Evolutionary conservation across 2,888 invertebrate species (phyloP).

Genomic region (Pandemis corylana): DNA sequence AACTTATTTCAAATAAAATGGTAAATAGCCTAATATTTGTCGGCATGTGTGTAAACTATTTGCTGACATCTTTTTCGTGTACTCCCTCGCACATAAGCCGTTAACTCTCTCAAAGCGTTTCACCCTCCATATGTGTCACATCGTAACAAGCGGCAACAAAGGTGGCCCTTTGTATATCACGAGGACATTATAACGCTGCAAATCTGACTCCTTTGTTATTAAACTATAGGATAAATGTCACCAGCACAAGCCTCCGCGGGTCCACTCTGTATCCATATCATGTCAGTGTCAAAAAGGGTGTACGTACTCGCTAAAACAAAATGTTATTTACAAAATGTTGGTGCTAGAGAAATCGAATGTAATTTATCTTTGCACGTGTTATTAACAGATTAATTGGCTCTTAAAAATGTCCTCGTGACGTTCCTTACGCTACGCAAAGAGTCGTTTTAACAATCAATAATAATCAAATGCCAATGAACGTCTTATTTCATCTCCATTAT

Average conservation of each 20-base stretch:
- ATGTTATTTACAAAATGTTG: slow-evolving; percentile 5
- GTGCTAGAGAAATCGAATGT: neutral
- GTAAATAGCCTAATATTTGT: neutral
- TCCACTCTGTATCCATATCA: slow-evolving; percentile 35
- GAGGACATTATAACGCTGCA: slow-evolving; percentile 65
- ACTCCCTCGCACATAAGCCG: slow-evolving; percentile 13
- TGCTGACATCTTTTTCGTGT: slow-evolving; percentile 8
- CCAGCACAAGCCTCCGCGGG: slow-evolving; percentile 52
- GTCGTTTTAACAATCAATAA: too few relatives aligned
- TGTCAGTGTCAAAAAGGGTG: slow-evolving; percentile 32
- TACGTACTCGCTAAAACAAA: slow-evolving; percentile 42
- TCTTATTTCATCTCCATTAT: too few relatives aligned
- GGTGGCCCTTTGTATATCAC: slow-evolving; percentile 57
- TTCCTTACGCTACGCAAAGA: neutral
- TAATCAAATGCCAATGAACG: too few relatives aligned
- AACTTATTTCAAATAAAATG: too few relatives aligned
- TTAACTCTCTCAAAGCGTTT: slow-evolving; percentile 51
- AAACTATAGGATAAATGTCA: slow-evolving; percentile 75
- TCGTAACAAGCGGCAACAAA: slow-evolving; percentile 61
- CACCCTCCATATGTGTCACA: slow-evolving; percentile 58
- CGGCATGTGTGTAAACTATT: slow-evolving; percentile 3
- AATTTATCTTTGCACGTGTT: neutral
- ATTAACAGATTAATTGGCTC: too few relatives aligned
- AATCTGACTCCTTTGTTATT: slow-evolving; percentile 70
- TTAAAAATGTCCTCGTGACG: neutral